Conservation (phyloP, 1,140 invertebrate species). For the Phymastichus coffea region DNA sequence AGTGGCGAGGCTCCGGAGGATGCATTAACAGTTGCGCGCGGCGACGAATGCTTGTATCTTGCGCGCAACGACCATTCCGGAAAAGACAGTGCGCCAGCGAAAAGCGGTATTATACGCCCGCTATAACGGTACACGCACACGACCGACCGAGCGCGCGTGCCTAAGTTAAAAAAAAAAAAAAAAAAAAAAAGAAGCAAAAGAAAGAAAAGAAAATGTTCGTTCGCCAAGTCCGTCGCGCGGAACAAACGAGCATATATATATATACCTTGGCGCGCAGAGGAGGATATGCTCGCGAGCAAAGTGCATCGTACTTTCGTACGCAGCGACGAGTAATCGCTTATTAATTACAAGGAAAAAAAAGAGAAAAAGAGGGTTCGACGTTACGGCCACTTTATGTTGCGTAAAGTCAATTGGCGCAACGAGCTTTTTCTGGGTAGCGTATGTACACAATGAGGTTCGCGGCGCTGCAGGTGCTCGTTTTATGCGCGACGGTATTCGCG, state of each 20-base stretch:
- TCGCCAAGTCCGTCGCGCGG: conserved; percentile 14
- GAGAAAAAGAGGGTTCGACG: neutral
- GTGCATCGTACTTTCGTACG: no score
- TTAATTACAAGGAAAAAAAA: conserved; percentile 11
- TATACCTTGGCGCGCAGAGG: neutral
- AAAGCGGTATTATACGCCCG: no score
- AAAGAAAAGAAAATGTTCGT: conserved; percentile 21
- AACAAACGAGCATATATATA: conserved; percentile 27
- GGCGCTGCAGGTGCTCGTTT: neutral
- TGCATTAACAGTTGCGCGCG: no score
- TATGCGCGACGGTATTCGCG: neutral
- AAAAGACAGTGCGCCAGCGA: no score
- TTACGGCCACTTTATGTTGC: conserved; percentile 8
- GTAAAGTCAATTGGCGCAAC: conserved; percentile 5
- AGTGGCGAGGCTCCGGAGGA: no score
- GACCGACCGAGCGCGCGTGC: no score
- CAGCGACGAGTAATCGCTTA: conserved; percentile 14
- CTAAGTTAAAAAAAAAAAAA: conserved; percentile 8
- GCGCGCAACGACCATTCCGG: no score
- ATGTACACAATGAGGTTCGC: no score
- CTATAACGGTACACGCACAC: no score
- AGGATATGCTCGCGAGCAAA: neutral
- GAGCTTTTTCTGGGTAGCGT: neutral
- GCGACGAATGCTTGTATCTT: no score
- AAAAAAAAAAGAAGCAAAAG: conserved; percentile 19